Conservation (phyloP, 64 coral and sea anemone genomes). For the Stichodactyla mertensii region DNA sequence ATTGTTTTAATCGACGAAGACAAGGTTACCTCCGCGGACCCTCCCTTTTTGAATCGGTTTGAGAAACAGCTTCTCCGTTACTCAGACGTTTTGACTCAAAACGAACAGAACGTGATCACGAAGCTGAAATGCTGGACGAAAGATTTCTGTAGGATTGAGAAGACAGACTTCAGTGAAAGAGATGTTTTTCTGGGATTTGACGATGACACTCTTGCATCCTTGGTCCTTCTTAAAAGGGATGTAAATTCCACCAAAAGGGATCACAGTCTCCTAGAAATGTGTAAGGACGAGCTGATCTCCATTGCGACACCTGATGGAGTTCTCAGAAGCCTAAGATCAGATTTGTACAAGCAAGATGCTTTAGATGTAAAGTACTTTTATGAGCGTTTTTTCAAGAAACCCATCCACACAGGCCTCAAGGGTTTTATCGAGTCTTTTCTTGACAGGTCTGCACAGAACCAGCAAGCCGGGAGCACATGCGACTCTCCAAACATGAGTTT, state of each 20-base stretch:
- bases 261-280: conserved; percentile 42
- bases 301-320: conserved; percentile 89
- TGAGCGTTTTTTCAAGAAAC: conserved; percentile 57
- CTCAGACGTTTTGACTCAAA: conserved; percentile 68
- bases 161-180: conserved; percentile 46
- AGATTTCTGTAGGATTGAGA: conserved; percentile 42
- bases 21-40: conserved; percentile 80
- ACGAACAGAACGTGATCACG: conserved; percentile 37
- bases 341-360: conserved; percentile 12
- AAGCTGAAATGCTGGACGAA: conserved; percentile 50
- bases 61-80: conserved; percentile 91
- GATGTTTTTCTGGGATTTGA: conserved; percentile 84
- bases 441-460: neutral
- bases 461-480: neutral
- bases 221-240: conserved; percentile 51
- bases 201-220: conserved; percentile 72
- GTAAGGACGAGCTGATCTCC: conserved; percentile 70
- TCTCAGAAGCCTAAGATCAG: conserved; percentile 51
- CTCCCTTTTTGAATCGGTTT: conserved; percentile 96
- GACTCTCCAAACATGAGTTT: neutral
- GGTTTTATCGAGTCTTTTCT: conserved; percentile 33
- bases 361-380: conserved; percentile 45
- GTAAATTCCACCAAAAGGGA: neutral
- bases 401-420: conserved; percentile 60
- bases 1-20: conserved; percentile 83